Base-by-base conservation (phyloP, 2,797 vertebrate genomes). In the Acipenser ruthenus region DNA sequence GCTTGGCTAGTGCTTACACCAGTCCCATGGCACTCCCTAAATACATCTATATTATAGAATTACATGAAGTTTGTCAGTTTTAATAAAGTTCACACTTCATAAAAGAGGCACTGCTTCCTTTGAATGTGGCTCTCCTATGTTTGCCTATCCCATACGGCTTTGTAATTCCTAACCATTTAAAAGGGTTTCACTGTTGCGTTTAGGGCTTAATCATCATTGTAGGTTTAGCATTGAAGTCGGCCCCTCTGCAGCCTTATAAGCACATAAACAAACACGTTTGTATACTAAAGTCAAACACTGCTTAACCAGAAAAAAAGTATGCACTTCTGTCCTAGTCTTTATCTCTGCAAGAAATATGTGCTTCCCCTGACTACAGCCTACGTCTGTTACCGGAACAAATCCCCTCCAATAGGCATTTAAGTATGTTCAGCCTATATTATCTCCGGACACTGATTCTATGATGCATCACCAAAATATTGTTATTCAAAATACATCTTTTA, bases 401-500 rank as follows among this genome's bases (percentile, higher is more conserved):
- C 60, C 50, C 49, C 65, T 15, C 15, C 58, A 60, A n/a, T 47
- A 49, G 60, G 60, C 61, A 62, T 51, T 67, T 50, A 60, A 59
- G 60, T 60, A 50, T 49, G 49, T n/a, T 59, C 56, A 49, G 50
- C 59, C 10, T 8, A 52, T 48, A 63, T 6, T 60, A 68, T 65
- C 49, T 55, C 52, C 61, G 55, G 52, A 62, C 12, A 60, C 12
- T n/a, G n/a, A 60, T 18, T 8, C 62, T 50, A 15, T 50, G 49
- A 63, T 13, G 18, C 49, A 63, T 49, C 62, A 11, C 49, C 49
- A 55, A 56, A 60, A 64, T 60, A 64, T 61, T 63, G 65, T 63
- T 67, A 63, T 50, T 52, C 48, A n/a, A 70, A 49, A 63, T 53
- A 59, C 15, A 67, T 48, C 23, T 37, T 37, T 64, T 68, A 53